These are phyloP conservation scores for Panagrolaimus sp. DNA, from an alignment of 1,140 invertebrate species.

Conservation along the genomic window DNA sequence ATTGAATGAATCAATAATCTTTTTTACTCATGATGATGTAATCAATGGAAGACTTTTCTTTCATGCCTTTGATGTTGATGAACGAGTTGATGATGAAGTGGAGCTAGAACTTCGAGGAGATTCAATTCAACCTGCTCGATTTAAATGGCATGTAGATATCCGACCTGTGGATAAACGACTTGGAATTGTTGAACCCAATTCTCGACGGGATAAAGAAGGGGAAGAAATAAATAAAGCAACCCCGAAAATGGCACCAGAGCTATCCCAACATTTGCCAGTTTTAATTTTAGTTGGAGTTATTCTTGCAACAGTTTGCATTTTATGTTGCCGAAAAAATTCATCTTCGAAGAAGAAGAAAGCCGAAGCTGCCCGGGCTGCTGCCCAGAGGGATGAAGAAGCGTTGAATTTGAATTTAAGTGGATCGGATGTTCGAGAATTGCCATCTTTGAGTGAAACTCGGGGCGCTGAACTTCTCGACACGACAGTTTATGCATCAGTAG, in stretches of 20 bases:
- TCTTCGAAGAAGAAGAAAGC: conserved; percentile 14
- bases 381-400: background rate
- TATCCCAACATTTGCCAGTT: conserved; percentile 45
- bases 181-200: background rate
- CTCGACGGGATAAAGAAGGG: conserved; percentile 9
- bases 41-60: conserved; percentile 44
- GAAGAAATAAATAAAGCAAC: conserved; percentile 25
- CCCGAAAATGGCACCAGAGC: conserved; percentile 26
- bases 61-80: conserved; percentile 39
- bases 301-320: conserved; percentile 25
- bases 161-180: conserved; percentile 21
- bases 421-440: conserved; percentile 12
- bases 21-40: conserved; percentile 55
- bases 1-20: conserved; percentile 44
- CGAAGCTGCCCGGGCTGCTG: conserved; percentile 11
- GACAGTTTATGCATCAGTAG: conserved; percentile 36
- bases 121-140: conserved; percentile 45
- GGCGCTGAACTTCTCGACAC: conserved; percentile 33
- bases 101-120: conserved; percentile 44
- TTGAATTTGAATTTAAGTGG: background rate
- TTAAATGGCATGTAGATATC: conserved; percentile 37
- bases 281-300: conserved; percentile 37
- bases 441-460: background rate
- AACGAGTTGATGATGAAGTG: conserved; percentile 33
- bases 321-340: conserved; percentile 35